Base-by-base conservation (phyloP, 2,888 invertebrate species). In the Oscheius myriophilus region DNA sequence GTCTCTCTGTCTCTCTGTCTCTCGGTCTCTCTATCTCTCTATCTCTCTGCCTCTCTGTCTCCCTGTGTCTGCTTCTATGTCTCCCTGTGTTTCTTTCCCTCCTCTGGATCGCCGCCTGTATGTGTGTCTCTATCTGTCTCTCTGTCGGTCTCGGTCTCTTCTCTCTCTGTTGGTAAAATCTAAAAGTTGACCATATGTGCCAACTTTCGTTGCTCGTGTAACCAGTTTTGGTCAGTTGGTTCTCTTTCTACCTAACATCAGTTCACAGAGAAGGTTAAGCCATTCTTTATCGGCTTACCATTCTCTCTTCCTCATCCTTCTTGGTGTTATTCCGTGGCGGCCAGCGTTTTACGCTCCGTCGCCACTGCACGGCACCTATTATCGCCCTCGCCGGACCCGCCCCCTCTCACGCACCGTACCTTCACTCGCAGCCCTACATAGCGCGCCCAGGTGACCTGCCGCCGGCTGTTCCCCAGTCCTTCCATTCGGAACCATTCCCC, bases 21-120 rank as follows among this genome's bases (percentile, higher is more conserved):
- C 33, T 33, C 33, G 18, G 25, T 49, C 62, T 49, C 43, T 43
- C 23, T 59, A 43, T 23, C 16, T 42, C 21, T 18, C 12, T 59
- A 11, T 59, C 43, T 59, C 23, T 33, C 33, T 39, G 25, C 33
- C 62, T 49, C 43, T 43, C 23, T 59, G 43, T 23, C 16, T 42
- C 21, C 7, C 12, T 59, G 14, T 59, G 11, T 59, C 23, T 45
- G 2, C 42, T 21, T 43, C 43, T 25, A 43, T 59, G 9, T 23
- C 45, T 59, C 59, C 21, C 43, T 43, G 43, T 43, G 43, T 25
- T 43, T 25, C 42, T 23, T 21, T 23, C 43, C 23, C 49, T n/a
- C n/a, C n/a, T 46, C 49, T 62, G 46, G 26, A 2, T 39, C 49
- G 14, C n/a, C n/a, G n/a, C n/a, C 62, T 41, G 16, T 62, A 26